Base-by-base conservation (phyloP, 2,113 vertebrate species). In the Crotalus horridus region DNA sequence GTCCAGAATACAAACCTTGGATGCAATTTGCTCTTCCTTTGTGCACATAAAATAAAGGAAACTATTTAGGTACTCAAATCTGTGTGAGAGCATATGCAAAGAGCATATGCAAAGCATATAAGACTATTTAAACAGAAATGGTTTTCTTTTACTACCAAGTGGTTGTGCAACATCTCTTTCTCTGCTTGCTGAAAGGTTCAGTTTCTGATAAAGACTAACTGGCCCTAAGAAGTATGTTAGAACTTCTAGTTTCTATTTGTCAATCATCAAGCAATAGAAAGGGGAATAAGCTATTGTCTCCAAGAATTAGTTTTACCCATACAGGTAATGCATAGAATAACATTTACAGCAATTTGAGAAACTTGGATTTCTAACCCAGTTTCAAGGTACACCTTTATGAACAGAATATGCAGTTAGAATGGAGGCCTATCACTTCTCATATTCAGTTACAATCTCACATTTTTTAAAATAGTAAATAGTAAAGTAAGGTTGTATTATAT, bases 181-280 rank as follows among this genome's bases (percentile, higher is more conserved):
- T 56, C 23, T 48, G 43, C 4, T 87, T 61, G 85, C 54, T 86
- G 26, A 90, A 89, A 43, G 24, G 69, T 89, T 85, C 64, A 64
- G 59, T 93, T 89, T 58, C 64, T 58, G 61, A 92, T 56, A 85
- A 91, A 21, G 43, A 55, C 0, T 94, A 15, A 54, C 94, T 43
- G 55, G 93, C 69, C 85, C 69, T 94, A 92, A 33, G 8, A 89
- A 69, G 26, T 48, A 23, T 54, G 2, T 0, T 87, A 58, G 48
- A 88, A 51, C 87, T 92, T 17, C 85, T 90, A 20, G 29, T 91
- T 91, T 93, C 20, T 93, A 29, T 93, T 95, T 94, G 93, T 15
- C 26, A 29, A 85, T 46, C 56, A n/a, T 51, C 91, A 29, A 89
- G 81, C 0, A 92, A 55, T 92, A 88, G 29, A 94, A 54, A 69